Evolutionary conservation across 2,888 invertebrate genomes (phyloP).

Genomic region (Agrotis ipsilon): DNA sequence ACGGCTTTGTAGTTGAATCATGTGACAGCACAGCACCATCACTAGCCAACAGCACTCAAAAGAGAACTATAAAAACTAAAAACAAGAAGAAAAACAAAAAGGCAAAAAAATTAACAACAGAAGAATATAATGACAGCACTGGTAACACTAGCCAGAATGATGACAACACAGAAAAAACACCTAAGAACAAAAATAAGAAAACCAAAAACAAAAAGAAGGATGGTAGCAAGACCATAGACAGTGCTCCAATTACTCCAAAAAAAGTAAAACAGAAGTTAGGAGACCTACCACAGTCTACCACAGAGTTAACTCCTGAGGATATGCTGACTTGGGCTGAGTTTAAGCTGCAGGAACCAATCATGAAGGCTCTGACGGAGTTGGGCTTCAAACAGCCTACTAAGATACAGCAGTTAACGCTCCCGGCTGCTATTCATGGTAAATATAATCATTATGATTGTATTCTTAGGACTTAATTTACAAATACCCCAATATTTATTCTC

Average conservation of each 20-base stretch:
- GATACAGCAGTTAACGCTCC: constrained; percentile 96
- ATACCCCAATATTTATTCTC: too few species aligned
- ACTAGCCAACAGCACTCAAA: constrained; percentile 65
- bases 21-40: constrained; percentile 75
- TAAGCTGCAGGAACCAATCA: constrained; percentile 93
- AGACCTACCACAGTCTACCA: constrained; percentile 68
- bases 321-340: constrained; percentile 93
- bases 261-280: constrained; percentile 79
- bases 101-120: constrained; percentile 16
- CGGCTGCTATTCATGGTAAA: constrained; percentile 95
- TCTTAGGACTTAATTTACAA: not conserved
- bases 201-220: constrained; percentile 42
- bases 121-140: constrained; percentile 31
- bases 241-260: constrained; percentile 36
- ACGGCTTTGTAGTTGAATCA: constrained; percentile 84
- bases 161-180: constrained; percentile 16
- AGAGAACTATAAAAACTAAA: constrained; percentile 57
- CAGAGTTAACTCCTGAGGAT: constrained; percentile 82
- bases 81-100: constrained; percentile 44
- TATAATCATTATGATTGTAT: not conserved
- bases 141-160: constrained; percentile 11
- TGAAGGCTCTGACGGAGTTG: constrained; percentile 94
- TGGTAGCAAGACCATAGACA: not conserved
- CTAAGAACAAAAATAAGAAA: constrained; percentile 42
- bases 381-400: constrained; percentile 96